Evolutionary conservation across 2,113 vertebrate species (phyloP), one percentile per base, ranked within the genome.

Genomic region (Alligator sinensis): DNA sequence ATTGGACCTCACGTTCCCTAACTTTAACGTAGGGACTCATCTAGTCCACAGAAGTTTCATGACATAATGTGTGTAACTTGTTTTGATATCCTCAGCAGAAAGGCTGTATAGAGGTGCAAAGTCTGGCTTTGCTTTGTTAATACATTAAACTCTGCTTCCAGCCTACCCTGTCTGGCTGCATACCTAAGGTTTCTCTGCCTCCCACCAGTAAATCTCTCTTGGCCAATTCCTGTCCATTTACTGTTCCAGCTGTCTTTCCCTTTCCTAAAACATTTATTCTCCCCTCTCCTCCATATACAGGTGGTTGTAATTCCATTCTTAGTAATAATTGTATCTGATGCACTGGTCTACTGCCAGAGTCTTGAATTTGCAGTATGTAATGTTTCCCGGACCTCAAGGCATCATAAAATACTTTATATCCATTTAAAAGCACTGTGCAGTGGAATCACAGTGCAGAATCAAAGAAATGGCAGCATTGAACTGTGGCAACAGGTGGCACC

Each of bases 301-400:
- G 72, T 86, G 57, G 1, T 63, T 62, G 82, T 86, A 38, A 47
- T 24, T 96, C 86, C 85, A 95, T n/a, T 38, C 82, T 92, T 78
- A 88, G 78, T 92, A 90, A 91, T 76, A 92, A 30, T 54, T 84
- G 86, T 86, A 62, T 66, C 76, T 80, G 61, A 75, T 90, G 76
- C 75, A 91, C 24, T 38, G 62, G 62, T 80, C 81, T 83, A 27
- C 38, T 86, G 80, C 75, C 92, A 54, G 70, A 81, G 11, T 24
- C 21, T 34, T 89, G 64, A 94, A 24, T n/a, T 84, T 88, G 58
- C 28, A 85, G 4, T 27, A 10, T 27, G 3, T 47, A 62, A 24
- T 86, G 30, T 11, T 83, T 87, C 88, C 61, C 54, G 66, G 47
- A 82, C 27, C 83, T 76, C 8, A 72, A 89, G 79, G 47, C 30